Evolutionary conservation across 53 echinoderm and acorn worm genomes (phyloP), one percentile per base, ranked within the genome.

Genomic region (Crossaster papposus): DNA sequence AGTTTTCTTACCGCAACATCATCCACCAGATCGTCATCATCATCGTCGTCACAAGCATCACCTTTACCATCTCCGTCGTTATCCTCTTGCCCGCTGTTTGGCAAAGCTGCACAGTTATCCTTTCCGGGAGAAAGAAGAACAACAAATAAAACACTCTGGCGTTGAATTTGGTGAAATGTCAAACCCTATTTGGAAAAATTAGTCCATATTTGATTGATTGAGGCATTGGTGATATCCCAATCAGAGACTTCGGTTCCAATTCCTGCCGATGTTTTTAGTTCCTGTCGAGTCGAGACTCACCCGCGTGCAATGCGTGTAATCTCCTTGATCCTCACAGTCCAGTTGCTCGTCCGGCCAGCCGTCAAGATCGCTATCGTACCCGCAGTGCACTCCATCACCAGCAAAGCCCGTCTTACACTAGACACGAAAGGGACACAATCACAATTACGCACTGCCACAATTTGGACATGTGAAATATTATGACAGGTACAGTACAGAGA

Each of bases 51-150:
- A 51, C 98, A 98, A 0, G 96, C 98, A 64, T 98, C 96, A 44
- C 98, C 98, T 74, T 89, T 72, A 4, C 89, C 92, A 83, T 98
- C 98, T 31, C 89, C 86, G 71, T 97, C 97, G 22, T 85, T 95
- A 86, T 97, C 95, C 75, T 98, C 98, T 81, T 98, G 98, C 0
- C 98, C 98, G 85, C 96, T 96, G 93, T 98, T 98, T 11, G 98
- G 98, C 10, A 98, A 80, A 34, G 92, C 89, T 32, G 94, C 90
- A 53, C 98, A 98, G 83, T 98, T 98, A 78, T 98, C 98, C 97
- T 97, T 36, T 14, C 28, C 44, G 44, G 44, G 9, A 5, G 9
- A 44, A 44, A 44, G 9, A 44, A 38, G 38, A 38, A 38, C 3
- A 38, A 38, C 3, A 44, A 44, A 9, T 36, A 55, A n/a, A 20